Evolutionary conservation across 2,888 invertebrate species (phyloP), one percentile per base, ranked within the genome.

Genomic region (Agonopterix heracliana): DNA sequence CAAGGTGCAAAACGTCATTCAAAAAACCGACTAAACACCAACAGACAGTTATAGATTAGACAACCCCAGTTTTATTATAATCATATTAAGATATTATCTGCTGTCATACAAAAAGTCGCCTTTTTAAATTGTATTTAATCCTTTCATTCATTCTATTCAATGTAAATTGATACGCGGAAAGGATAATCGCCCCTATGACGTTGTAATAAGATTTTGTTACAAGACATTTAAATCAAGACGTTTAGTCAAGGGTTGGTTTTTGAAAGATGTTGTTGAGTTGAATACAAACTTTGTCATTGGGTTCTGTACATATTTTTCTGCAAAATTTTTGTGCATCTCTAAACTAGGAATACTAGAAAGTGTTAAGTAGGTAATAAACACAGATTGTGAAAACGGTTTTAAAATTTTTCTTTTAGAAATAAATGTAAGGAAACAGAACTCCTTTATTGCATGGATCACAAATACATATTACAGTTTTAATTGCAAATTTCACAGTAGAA

Each of bases 41-140:
- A 63, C 69, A 61, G 77, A 85, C 87, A 87, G 86, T 86, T 86
- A 86, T 84, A 87, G 87, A 87, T 87, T 86, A 85, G 70, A 66
- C 67, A 11, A 43, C 74, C 77, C 80, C 74, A 71, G 75, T 71
- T 78, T 79, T 78, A 81, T 83, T 75, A 81, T 71, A 82, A 79
- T 71, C 78, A 81, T 79, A 87, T 87, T 84, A 86, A 85, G 84
- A 86, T 85, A 83, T 82, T 72, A 86, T 87, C 85, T 66, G 61
- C 41, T 52, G 54, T 52, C 48, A 57, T 63, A 74, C 66, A 69
- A 82, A 81, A 81, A 78, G 63, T 66, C 56, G 62, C 66, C 77
- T 78, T 77, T 75, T 80, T 41, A 35, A 74, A 78, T 74, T 61
- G 64, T 63, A 67, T 66, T 71, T 80, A 85, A 85, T 85, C 84